Evolutionary conservation across 2,888 invertebrate species (phyloP), one percentile per base, ranked within the genome.

Genomic region (Pyrocoelia pectoralis): DNA sequence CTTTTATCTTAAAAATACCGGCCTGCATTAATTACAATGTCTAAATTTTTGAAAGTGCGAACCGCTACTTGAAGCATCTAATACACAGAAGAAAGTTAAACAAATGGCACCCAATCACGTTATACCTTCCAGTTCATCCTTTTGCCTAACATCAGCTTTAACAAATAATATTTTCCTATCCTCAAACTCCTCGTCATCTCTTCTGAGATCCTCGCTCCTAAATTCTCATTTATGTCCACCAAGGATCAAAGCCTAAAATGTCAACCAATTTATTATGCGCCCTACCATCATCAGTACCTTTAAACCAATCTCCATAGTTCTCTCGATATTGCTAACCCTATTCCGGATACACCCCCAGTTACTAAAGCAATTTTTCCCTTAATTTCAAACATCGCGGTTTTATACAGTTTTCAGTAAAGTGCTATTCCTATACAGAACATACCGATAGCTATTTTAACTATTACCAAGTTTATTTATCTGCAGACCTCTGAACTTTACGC

Each of bases 291-390:
- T 2, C 14, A n/a, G 24, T 54, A 62, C 62, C 49, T 66, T 58
- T 48, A 73, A 68, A 10, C 90, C 91, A 72, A 88, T 85, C 74
- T 86, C 86, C 50, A 91, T 43, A 92, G 79, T 73, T 90, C 88
- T 71, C 88, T 87, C 68, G 87, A 87, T 73, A 88, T 88, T 1
- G 88, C 86, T 56, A 87, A 84, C 3, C 91, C 91, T 69, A 92
- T 89, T 56, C 91, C 91, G 55, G 87, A 86, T 10, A 89, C 89
- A 46, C 88, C 91, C n/a, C 91, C 91, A 15, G 91, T 91, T 56
- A 91, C 85, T 64, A 92, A 81, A 28, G 88, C 90, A 61, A 90
- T 88, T 79, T 89, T 89, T 68, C 88, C 88, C n/a, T 2, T 12
- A 19, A 48, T 18, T 48, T 17, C 17, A 19, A 48, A 48, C 48